phyloP scores from a whole-genome alignment of 2,113 vertebrate species.

The Dolichotis patagonum region DNA sequence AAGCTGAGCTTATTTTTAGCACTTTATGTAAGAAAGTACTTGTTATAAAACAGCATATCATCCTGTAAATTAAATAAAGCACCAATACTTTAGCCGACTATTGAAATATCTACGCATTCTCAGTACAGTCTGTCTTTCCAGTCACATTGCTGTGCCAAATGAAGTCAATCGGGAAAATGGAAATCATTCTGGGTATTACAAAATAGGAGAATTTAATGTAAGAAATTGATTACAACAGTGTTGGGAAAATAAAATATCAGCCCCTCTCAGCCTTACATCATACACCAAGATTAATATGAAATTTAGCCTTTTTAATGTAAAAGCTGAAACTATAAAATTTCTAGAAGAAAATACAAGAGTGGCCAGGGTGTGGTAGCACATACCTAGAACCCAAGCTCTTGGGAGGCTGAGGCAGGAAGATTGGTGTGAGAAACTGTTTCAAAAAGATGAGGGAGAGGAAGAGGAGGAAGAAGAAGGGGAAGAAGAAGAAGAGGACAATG shows the following conservation, averaged over 20 bases:
- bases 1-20: slow-evolving; percentile 7
- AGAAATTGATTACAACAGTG: not conserved
- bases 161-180: not conserved
- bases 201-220: not conserved
- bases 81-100: not conserved
- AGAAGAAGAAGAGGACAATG: too few relatives aligned
- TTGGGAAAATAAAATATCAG: not conserved
- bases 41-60: not conserved
- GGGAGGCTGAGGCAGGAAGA: not conserved
- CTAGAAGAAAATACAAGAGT: not conserved
- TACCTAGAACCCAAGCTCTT: not conserved
- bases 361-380: too few relatives aligned
- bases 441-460: not conserved
- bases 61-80: not conserved
- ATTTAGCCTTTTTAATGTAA: not conserved
- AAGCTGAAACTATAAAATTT: not conserved
- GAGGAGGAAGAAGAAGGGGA: too few relatives aligned
- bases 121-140: not conserved
- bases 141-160: not conserved
- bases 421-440: not conserved
- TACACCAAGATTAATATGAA: not conserved
- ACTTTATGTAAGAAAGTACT: not conserved
- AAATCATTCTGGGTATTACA: not conserved
- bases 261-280: not conserved
- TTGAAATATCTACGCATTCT: not conserved